Conservation (phyloP, 2,888 invertebrate species). For the Branchellion lobata region DNA sequence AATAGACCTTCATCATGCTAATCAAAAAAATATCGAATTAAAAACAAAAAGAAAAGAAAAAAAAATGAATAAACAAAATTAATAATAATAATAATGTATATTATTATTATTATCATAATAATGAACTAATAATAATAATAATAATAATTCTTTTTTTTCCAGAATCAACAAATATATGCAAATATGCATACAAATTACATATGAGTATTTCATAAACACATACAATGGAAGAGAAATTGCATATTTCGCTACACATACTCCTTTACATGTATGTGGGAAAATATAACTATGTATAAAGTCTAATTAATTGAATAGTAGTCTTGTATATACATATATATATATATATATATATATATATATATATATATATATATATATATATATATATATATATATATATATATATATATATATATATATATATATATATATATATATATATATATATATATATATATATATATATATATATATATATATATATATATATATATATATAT, state of each 20-base stretch:
- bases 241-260: too few relatives aligned
- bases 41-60: not conserved
- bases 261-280: too few relatives aligned
- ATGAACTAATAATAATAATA: not conserved
- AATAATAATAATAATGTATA: not conserved
- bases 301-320: too few relatives aligned
- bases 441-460: slow-evolving; percentile 29
- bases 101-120: not conserved
- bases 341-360: not conserved
- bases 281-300: too few relatives aligned
- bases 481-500: slow-evolving; percentile 25
- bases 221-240: too few relatives aligned
- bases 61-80: not conserved
- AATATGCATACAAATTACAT: too few relatives aligned
- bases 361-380: slow-evolving; percentile 25
- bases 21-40: not conserved
- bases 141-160: not conserved
- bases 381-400: slow-evolving; percentile 25
- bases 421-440: slow-evolving; percentile 25
- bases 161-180: not conserved
- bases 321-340: not conserved
- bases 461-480: slow-evolving; percentile 25
- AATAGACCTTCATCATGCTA: not conserved
- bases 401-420: slow-evolving; percentile 25
- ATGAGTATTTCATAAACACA: too few relatives aligned